Evolutionary conservation across 2,113 vertebrate genomes (phyloP), one percentile per base, ranked within the genome.

Genomic region (Otocyon megalotis): DNA sequence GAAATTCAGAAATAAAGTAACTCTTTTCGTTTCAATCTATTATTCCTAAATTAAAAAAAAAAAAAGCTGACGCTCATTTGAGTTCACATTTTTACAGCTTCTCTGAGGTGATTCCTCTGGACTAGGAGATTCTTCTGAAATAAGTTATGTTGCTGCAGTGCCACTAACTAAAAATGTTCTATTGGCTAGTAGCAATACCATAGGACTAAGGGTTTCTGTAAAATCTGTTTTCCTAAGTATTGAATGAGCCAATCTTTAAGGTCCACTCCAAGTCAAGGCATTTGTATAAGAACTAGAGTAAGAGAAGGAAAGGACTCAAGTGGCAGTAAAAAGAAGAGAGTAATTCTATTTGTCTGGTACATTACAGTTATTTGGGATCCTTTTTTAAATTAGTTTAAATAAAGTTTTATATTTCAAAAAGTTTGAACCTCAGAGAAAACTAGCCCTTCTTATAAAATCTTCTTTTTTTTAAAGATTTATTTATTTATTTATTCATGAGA

Each of bases 1-100:
- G 24, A 93, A 80, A 93, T 96, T 93, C 9, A 95, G 37, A 85
- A 92, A 90, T 50, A 58, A 90, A 94, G 24, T 20, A 88, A 81
- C 10, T 90, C 8, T 90, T 72, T 97, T 74, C 48, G 9, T 88
- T 97, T 79, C 48, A 90, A 92, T 88, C 9, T 35, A 15, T 50
- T 60, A 88, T 72, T 93, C 2, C 77, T 43, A 43, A 43, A 43
- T 43, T 43, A 43, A 43, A 72, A 80, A 94, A 63, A 13, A 63
- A 84, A 69, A 67, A 60, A 24, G 32, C 8, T 54, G 35, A 63
- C 65, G 11, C 2, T 86, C 53, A 43, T 63, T 88, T 72, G 28
- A 50, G 30, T 60, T 54, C 69, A 96, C 53, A 81, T 74, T 76
- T 90, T 54, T 77, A 91, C 13, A 90, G 63, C 10, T 63, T 5